A percentile compares a stretch with the other conserved stretches of the same genome.
Conservation (phyloP, 2,888 invertebrate species). For the Helicoverpa assulta region DNA sequence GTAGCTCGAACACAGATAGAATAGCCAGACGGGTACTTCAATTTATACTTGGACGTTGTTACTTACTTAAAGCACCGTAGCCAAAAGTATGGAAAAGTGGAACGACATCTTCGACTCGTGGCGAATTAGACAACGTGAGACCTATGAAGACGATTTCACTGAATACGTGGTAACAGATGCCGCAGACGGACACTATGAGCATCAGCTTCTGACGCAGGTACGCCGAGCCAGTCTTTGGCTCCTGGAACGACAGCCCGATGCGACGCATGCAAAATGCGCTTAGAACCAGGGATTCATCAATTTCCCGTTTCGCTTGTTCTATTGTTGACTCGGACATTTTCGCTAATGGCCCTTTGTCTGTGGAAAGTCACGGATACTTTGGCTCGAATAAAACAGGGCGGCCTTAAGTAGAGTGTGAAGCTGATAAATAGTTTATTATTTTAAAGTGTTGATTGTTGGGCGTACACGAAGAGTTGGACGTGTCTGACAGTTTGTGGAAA, state of each 20-base stretch:
- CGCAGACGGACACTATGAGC: slow-evolving; percentile 74
- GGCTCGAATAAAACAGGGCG: slow-evolving; percentile 60
- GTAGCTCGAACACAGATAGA: slow-evolving; percentile 44
- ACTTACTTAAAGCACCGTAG: slow-evolving; percentile 85
- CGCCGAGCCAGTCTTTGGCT: slow-evolving; percentile 65
- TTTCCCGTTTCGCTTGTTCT: slow-evolving; percentile 79
- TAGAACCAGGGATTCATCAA: slow-evolving; percentile 77
- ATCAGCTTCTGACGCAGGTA: slow-evolving; percentile 76
- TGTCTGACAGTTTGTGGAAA: slow-evolving; percentile 56
- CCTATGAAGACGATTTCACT: slow-evolving; percentile 83
- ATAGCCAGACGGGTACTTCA: slow-evolving; percentile 51
- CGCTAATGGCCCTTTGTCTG: slow-evolving; percentile 61
- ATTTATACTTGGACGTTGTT: slow-evolving; percentile 56
- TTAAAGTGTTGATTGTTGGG: slow-evolving; percentile 64
- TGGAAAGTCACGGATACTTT: slow-evolving; percentile 58
- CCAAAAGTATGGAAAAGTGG: slow-evolving; percentile 87
- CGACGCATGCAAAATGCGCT: slow-evolving; percentile 80
- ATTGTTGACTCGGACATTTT: slow-evolving; percentile 73
- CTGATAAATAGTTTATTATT: slow-evolving; percentile 65
- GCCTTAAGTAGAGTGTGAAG: slow-evolving; percentile 66
- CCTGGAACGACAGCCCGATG: slow-evolving; percentile 80
- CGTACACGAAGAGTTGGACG: slow-evolving; percentile 59
- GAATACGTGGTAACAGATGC: slow-evolving; percentile 83
- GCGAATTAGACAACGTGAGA: slow-evolving; percentile 82
- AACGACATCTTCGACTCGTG: slow-evolving; percentile 85